These are phyloP conservation scores for Folsomia manolachei DNA, from an alignment of 2,888 invertebrate species.

Conservation along the genomic window DNA sequence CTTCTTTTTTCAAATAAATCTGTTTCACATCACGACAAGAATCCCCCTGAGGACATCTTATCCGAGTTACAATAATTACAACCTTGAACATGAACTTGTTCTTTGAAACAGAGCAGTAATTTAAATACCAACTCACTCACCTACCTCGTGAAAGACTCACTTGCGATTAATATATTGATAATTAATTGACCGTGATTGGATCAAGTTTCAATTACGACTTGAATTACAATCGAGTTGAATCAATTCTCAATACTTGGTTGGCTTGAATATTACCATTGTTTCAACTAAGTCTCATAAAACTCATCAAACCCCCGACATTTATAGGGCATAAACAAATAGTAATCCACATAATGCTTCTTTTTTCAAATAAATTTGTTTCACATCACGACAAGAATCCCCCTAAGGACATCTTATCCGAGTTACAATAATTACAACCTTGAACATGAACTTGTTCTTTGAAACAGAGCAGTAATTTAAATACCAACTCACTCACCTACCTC, in stretches of 20 bases:
- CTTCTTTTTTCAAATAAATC: background rate
- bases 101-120: background rate
- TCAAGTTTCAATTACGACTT: no score
- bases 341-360: background rate
- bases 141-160: no score
- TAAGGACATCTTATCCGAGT: background rate
- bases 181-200: no score
- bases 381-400: background rate
- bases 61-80: background rate
- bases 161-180: no score
- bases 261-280: no score
- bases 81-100: conserved; percentile 5
- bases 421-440: conserved; percentile 2
- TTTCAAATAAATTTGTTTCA: background rate
- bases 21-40: background rate
- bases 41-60: background rate
- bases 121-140: background rate
- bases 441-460: conserved; percentile 1
- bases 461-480: background rate
- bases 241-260: no score
- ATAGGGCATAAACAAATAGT: background rate
- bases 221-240: no score
- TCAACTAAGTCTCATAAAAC: background rate
- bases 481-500: background rate
- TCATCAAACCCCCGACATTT: background rate